Evolutionary conservation across 2,797 vertebrate species (phyloP).

Genomic region (Sebastiscus albofasciatus): DNA sequence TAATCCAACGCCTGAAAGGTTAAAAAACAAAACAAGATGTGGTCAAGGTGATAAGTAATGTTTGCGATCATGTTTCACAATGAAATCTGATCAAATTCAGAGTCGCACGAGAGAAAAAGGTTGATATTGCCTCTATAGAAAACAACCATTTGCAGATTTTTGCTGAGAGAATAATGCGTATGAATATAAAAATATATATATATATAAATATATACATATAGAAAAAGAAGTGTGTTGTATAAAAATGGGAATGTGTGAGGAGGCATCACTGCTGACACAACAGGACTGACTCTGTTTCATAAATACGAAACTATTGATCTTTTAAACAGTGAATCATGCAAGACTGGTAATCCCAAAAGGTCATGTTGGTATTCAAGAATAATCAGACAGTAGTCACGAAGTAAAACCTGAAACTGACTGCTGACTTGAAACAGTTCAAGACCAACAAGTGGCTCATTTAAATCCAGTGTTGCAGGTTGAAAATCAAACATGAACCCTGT

Average conservation of each 20-base stretch:
- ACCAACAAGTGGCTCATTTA: background rate
- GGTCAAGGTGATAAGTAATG: conserved; percentile 37
- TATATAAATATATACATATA: too few relatives aligned
- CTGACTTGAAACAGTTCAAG: background rate
- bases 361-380: background rate
- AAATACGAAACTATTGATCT: conserved; percentile 63
- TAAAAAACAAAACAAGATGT: conserved; percentile 27
- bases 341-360: conserved; percentile 13
- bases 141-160: background rate
- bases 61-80: conserved; percentile 21
- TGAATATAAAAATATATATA: too few relatives aligned
- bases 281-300: conserved; percentile 50
- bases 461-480: background rate
- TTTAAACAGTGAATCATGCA: conserved; percentile 35
- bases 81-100: background rate
- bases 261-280: conserved; percentile 26
- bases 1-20: conserved; percentile 37
- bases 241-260: background rate
- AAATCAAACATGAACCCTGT: background rate
- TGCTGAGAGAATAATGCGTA: background rate
- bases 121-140: background rate
- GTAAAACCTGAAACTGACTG: background rate
- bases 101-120: background rate
- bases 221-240: too few relatives aligned
- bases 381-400: background rate